phyloP scores from a whole-genome alignment of 2,888 invertebrate species.

The Fabriciana adippe region DNA sequence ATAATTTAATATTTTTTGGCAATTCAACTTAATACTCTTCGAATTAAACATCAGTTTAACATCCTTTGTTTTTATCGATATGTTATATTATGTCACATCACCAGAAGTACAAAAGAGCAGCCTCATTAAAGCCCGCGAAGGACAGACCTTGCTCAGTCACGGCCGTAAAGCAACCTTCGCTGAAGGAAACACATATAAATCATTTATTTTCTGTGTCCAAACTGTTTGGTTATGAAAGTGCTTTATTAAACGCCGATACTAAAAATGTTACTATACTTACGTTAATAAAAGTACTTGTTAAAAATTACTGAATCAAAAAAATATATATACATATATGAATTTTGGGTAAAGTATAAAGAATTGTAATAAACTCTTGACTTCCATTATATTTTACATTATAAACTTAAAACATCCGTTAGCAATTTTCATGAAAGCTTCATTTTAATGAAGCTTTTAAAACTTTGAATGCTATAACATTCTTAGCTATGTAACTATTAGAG shows the following conservation, averaged over 20 bases:
- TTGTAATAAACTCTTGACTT: not conserved
- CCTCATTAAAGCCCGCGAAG: constrained; percentile 37
- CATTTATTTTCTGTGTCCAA: constrained; percentile 25
- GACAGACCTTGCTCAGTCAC: constrained; percentile 40
- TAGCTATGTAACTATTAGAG: too few species aligned
- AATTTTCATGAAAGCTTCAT: too few species aligned
- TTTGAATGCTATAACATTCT: too few species aligned
- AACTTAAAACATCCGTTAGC: too few species aligned
- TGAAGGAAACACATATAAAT: constrained; percentile 32
- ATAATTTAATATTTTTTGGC: too few species aligned
- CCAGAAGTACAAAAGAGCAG: constrained; percentile 26
- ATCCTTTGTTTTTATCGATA: constrained; percentile 11
- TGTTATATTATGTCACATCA: constrained; percentile 23
- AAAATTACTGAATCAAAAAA: too few species aligned
- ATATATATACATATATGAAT: too few species aligned
- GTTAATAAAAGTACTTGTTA: too few species aligned
- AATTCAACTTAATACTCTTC: too few species aligned
- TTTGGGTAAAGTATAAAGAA: too few species aligned
- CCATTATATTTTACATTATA: not conserved
- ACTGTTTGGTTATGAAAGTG: constrained; percentile 25
- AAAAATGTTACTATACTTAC: not conserved
- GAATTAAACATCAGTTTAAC: not conserved
- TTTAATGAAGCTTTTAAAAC: too few species aligned
- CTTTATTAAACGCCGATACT: not conserved
- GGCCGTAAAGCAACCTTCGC: constrained; percentile 39